Percentiles rank a stretch among this genome's conserved stretches.
Evolutionary conservation across 2,113 vertebrate species (phyloP).

Genomic region (Microtus pennsylvanicus): DNA sequence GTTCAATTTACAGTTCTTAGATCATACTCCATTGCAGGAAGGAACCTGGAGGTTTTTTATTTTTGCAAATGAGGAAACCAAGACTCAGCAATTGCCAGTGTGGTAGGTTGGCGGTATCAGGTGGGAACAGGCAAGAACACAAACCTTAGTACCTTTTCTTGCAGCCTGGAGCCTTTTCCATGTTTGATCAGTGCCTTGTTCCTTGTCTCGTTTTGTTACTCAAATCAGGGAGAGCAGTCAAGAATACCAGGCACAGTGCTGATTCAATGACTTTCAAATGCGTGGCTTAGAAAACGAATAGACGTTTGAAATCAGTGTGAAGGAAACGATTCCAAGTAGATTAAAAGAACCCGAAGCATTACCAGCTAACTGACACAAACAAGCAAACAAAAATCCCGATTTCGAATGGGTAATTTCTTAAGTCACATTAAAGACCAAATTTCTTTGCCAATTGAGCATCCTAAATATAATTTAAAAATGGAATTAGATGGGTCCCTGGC

Average conservation of each 20-base stretch:
- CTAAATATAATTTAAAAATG: conserved; percentile 22
- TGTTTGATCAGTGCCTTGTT: not conserved
- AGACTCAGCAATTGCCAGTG: not conserved
- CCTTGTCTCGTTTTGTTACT: not conserved
- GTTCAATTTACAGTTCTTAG: too few relatives aligned
- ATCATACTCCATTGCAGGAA: too few relatives aligned
- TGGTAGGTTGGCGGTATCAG: not conserved
- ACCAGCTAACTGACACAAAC: not conserved
- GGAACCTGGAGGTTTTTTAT: too few relatives aligned
- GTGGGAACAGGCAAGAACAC: not conserved
- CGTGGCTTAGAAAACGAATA: not conserved
- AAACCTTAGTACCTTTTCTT: not conserved
- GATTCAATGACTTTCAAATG: conserved; percentile 16
- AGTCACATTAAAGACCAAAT: not conserved
- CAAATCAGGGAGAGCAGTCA: not conserved
- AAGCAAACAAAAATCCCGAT: not conserved
- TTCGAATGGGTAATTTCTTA: conserved; percentile 25
- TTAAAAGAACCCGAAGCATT: conserved; percentile 45
- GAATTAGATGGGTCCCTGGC: not conserved
- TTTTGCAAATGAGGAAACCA: conserved; percentile 9
- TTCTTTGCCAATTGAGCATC: conserved; percentile 21
- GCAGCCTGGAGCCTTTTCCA: not conserved
- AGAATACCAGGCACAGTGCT: not conserved
- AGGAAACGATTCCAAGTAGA: not conserved
- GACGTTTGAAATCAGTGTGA: conserved; percentile 15